A percentile compares a stretch with the other conserved stretches of the same genome.
These are phyloP conservation scores for Campodea augens DNA, from an alignment of 1,140 invertebrate genomes.

Conservation along the genomic window DNA sequence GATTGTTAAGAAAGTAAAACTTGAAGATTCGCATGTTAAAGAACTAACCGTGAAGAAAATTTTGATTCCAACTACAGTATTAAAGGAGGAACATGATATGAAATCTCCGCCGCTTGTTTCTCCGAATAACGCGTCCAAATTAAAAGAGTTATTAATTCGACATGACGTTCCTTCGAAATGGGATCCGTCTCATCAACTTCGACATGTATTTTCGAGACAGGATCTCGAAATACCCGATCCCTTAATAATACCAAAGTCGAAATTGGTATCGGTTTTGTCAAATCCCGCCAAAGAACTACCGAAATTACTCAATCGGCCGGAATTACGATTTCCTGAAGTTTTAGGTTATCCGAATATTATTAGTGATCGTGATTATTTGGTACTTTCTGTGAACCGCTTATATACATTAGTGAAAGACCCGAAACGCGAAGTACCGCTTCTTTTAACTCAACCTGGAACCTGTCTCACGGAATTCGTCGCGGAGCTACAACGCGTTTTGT, in stretches of 20 bases:
- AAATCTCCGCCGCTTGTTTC: no score
- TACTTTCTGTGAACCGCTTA: constrained; percentile 51
- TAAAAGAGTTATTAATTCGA: no score
- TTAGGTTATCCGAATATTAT: constrained; percentile 46
- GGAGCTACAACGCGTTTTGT: neutral
- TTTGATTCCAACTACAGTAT: no score
- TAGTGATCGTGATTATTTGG: constrained; percentile 53
- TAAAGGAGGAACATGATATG: no score
- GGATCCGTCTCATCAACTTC: constrained; percentile 48
- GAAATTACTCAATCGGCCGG: constrained; percentile 40
- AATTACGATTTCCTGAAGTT: constrained; percentile 45
- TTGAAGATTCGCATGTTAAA: no score
- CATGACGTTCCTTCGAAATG: no score
- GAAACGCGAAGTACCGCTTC: neutral
- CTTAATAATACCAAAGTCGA: constrained; percentile 51
- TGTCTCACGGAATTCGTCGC: constrained; percentile 15
- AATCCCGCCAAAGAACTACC: constrained; percentile 55
- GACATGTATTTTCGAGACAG: constrained; percentile 42
- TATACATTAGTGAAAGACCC: constrained; percentile 38
- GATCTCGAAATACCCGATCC: constrained; percentile 57
- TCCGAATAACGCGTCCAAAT: no score
- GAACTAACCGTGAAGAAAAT: no score
- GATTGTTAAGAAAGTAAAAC: no score
- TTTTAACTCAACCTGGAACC: constrained; percentile 11
- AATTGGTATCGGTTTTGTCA: constrained; percentile 43